These are phyloP conservation scores for Ploceus nigricollis DNA, from an alignment of 2,113 vertebrate genomes.

Conservation along the genomic window DNA sequence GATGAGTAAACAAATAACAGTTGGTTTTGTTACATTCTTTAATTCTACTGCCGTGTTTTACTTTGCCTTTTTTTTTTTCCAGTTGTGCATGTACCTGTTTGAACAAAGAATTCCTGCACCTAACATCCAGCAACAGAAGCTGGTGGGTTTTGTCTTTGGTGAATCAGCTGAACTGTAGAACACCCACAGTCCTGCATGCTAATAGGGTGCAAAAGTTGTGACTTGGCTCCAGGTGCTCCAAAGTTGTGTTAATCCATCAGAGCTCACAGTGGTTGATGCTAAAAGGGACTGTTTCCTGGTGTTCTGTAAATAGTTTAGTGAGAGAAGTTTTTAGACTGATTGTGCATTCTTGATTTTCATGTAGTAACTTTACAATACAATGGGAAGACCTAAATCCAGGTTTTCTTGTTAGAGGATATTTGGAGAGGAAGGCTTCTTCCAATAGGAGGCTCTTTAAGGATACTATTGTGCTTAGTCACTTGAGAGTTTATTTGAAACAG, in stretches of 20 bases:
- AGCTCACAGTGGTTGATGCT: not conserved
- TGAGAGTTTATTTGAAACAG: not conserved
- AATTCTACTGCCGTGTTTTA: not conserved
- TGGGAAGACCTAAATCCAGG: not conserved
- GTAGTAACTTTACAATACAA: not conserved
- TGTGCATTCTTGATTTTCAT: not conserved
- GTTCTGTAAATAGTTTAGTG: not conserved
- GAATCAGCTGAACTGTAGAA: not conserved
- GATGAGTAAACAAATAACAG: not conserved
- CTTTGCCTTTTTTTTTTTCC: not conserved
- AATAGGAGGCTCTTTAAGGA: not conserved
- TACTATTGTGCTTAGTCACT: not conserved
- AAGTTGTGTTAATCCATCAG: not conserved
- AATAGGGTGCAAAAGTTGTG: not conserved
- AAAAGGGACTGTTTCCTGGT: not conserved
- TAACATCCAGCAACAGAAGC: constrained; percentile 27
- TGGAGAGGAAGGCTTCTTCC: not conserved
- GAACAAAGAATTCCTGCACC: constrained; percentile 26
- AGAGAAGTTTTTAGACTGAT: not conserved
- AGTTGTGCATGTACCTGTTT: constrained; percentile 48
- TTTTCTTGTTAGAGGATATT: not conserved
- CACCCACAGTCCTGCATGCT: not conserved
- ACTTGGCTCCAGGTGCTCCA: not conserved
- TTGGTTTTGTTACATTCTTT: not conserved
- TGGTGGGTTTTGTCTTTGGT: constrained; percentile 35